Evolutionary conservation across 2,113 vertebrate species (phyloP), one percentile per base, ranked within the genome.

Genomic region (Lates calcarifer): DNA sequence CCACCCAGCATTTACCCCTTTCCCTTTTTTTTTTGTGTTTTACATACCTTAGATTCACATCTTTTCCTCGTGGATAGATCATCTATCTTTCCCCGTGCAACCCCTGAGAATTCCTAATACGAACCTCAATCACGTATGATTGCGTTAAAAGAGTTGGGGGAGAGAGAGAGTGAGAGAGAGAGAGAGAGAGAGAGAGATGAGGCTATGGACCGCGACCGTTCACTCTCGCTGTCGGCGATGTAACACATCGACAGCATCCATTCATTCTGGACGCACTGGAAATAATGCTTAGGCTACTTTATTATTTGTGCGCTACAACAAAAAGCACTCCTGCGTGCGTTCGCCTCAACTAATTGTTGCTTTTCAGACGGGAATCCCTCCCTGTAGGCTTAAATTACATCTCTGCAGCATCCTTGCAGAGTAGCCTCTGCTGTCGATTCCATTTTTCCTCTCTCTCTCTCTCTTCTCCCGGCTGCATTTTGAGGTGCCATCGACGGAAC

Each of bases 51-150:
- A n/a, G 14, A 74, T 76, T 69, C 15, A 12, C 61, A 71, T 8
- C 4, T 73, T 81, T 58, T 85, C 79, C 76, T 51, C 70, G 51
- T 0, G 20, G 33, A 63, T n/a, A n/a, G 53, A 74, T 43, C 43
- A 53, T 81, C 24, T 14, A 35, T 74, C 56, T 70, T 65, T 31
- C 43, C 39, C 39, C 3, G 17, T 49, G 15, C 51, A 53, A 24
- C 72, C 88, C 90, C 83, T 83, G 80, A 91, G 80, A 92, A 92
- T 93, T 93, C 92, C 95, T 96, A 95, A 97, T 97, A 96, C 95
- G 86, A 95, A 96, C 95, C 96, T 95, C 94, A 95, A 96, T 97
- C 96, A 98, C 97, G 97, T 97, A 97, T 96, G 96, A 95, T 96
- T 97, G 97, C 97, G 96, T 97, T 97, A 87, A 77, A 82, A 77